Evolutionary conservation across 1,140 invertebrate genomes (phyloP), one percentile per base, ranked within the genome.

Genomic region (Druon quercuslanigerum): DNA sequence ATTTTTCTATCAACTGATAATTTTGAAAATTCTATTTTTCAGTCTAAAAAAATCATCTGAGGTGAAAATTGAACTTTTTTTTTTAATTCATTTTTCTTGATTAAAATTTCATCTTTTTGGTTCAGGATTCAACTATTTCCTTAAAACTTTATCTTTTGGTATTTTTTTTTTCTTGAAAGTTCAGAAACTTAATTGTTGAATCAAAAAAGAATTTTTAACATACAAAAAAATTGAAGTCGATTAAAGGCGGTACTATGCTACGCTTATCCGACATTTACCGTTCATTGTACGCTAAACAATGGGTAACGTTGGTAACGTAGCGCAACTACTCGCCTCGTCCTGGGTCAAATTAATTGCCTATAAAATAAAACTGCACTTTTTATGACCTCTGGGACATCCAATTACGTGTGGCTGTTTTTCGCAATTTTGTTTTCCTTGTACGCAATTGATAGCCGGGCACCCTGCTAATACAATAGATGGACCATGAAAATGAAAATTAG

Each of bases 361-460:
- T 87, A 85, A 87, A 87, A 87, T 80, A 82, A 85, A 84, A 84
- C 80, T 80, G 83, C 85, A 85, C 85, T 86, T 87, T 87, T 87
- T 87, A 85, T 76, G 79, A 76, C 74, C 51, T 50, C 56, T 72
- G 72, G 70, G 73, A 82, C 76, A 82, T 87, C 84, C 83, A 86
- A 87, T 87, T 87, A 83, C 79, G 75, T 51, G 50, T 72, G 70
- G 56, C 70, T 9, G 51, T 76, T 81, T 76, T 72, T 71, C 60
- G 57, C 60, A 50, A 71, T 76, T 81, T 74, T 78, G 71, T 20
- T 71, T 72, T 71, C 16, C 54, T 46, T 50, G 50, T 56, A 54
- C 51, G 52, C 71, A 72, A 72, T 75, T 66, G 71, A 76, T 73
- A 17, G 16, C 33, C 33, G 17, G 51, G 33, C 51, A 51, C 19